A percentile compares a stretch with the other conserved stretches of the same genome.
Conservation (phyloP, 2,797 vertebrate species). For the Cichlasoma orientale region DNA sequence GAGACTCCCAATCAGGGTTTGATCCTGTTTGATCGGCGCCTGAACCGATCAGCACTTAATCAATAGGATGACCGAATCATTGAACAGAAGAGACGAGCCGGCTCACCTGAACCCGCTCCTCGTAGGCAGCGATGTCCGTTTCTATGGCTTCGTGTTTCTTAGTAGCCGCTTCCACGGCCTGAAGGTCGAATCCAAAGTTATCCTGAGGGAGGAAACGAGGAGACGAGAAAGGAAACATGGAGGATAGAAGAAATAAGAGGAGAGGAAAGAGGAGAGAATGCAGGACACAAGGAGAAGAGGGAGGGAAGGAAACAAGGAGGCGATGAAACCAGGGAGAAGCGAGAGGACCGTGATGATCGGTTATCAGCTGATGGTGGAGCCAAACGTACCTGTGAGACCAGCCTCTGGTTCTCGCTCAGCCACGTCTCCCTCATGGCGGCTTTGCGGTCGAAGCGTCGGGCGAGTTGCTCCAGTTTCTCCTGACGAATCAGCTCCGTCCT, state of each 20-base stretch:
- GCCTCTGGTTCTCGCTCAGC: slow-evolving; percentile 96
- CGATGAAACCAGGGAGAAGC: rapidly evolving
- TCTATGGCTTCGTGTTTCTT: slow-evolving; percentile 97
- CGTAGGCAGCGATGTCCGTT: slow-evolving; percentile 92
- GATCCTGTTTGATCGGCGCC: neutral
- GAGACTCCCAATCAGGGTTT: too few species aligned
- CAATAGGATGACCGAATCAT: too few species aligned
- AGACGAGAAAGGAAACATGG: neutral
- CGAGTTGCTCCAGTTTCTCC: slow-evolving; percentile 98
- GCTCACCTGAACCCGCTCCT: slow-evolving; percentile 87
- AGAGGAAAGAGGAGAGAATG: neutral
- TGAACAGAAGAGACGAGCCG: neutral
- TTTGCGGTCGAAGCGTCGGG: slow-evolving; percentile 95
- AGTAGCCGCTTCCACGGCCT: slow-evolving; percentile 92
- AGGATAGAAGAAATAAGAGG: neutral
- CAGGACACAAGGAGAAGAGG: rapidly evolving
- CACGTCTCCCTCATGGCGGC: slow-evolving; percentile 98
- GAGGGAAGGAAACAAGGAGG: neutral
- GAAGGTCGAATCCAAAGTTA: slow-evolving; percentile 95
- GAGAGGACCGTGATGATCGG: neutral
- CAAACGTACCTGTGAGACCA: slow-evolving; percentile 88
- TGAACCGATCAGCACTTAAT: rapidly evolving
- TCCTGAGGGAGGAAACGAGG: slow-evolving; percentile 75
- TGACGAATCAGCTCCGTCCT: slow-evolving; percentile 96
- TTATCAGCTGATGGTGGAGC: too few species aligned